phyloP scores from a whole-genome alignment of 2,888 invertebrate genomes.

The Dimorphilus gyrociliatus region DNA sequence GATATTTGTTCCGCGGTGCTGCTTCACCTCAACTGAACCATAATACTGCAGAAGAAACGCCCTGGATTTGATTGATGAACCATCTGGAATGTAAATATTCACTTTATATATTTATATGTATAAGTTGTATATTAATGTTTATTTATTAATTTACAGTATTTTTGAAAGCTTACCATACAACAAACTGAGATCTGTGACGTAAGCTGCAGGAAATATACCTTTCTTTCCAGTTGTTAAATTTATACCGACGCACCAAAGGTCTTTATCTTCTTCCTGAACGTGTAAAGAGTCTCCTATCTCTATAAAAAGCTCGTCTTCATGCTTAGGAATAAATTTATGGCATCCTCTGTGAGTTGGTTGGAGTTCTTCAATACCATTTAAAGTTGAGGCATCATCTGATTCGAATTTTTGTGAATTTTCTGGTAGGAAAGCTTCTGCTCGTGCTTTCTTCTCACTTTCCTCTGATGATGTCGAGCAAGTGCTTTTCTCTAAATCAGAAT shows the following conservation, averaged over 20 bases:
- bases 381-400: too few species aligned
- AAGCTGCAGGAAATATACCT: slow-evolving; percentile 91
- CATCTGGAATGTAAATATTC: slow-evolving; percentile 11
- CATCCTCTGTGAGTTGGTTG: slow-evolving; percentile 88
- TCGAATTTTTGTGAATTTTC: too few species aligned
- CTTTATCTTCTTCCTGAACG: slow-evolving; percentile 68
- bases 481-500: too few species aligned
- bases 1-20: slow-evolving; percentile 91
- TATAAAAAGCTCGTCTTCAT: slow-evolving; percentile 83
- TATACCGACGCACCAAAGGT: slow-evolving; percentile 96
- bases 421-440: too few species aligned
- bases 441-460: too few species aligned
- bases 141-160: not conserved
- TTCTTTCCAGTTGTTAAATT: slow-evolving; percentile 79
- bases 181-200: slow-evolving; percentile 89
- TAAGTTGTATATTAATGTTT: not conserved
- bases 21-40: slow-evolving; percentile 84
- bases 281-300: slow-evolving; percentile 95
- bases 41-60: slow-evolving; percentile 58
- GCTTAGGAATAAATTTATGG: slow-evolving; percentile 85
- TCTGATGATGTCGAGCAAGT: too few species aligned
- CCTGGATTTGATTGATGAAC: slow-evolving; percentile 14
- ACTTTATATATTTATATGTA: not conserved
- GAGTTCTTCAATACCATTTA: slow-evolving; percentile 50
- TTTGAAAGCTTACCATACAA: slow-evolving; percentile 62